A percentile compares a stretch with the other conserved stretches of the same genome.
Conservation (phyloP, 1,140 invertebrate species). For the Drosophila dunni region DNA sequence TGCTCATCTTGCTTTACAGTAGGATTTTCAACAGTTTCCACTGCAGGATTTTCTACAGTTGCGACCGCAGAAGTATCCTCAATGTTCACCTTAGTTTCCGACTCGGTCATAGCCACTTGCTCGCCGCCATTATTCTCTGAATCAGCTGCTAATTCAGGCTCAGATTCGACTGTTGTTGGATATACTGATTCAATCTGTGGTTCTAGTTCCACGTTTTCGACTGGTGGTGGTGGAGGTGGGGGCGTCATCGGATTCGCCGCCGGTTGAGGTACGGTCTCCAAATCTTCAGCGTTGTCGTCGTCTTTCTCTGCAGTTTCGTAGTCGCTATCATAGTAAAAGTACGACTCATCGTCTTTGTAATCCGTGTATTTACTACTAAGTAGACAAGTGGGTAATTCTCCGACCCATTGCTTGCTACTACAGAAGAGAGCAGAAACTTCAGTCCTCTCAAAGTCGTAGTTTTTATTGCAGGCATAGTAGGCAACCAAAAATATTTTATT, state of each 20-base stretch:
- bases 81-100: neutral
- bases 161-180: neutral
- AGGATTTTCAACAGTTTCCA: neutral
- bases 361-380: slow-evolving; percentile 47
- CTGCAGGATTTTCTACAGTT: neutral
- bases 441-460: slow-evolving; percentile 85
- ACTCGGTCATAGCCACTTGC: neutral
- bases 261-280: slow-evolving; percentile 25
- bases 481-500: slow-evolving; percentile 86
- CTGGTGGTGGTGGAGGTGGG: slow-evolving; percentile 51
- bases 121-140: neutral
- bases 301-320: slow-evolving; percentile 51
- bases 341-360: slow-evolving; percentile 7
- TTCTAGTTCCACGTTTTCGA: neutral
- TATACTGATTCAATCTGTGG: neutral
- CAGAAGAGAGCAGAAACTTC: slow-evolving; percentile 86
- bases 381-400: slow-evolving; percentile 85
- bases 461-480: slow-evolving; percentile 86
- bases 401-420: slow-evolving; percentile 86
- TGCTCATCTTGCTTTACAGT: neutral
- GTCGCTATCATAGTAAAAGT: neutral
- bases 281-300: slow-evolving; percentile 26
- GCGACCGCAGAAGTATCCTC: neutral
- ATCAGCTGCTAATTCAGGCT: neutral
- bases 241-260: slow-evolving; percentile 22